phyloP scores from a whole-genome alignment of 2,888 invertebrate species.

The Diabrotica balteata region DNA sequence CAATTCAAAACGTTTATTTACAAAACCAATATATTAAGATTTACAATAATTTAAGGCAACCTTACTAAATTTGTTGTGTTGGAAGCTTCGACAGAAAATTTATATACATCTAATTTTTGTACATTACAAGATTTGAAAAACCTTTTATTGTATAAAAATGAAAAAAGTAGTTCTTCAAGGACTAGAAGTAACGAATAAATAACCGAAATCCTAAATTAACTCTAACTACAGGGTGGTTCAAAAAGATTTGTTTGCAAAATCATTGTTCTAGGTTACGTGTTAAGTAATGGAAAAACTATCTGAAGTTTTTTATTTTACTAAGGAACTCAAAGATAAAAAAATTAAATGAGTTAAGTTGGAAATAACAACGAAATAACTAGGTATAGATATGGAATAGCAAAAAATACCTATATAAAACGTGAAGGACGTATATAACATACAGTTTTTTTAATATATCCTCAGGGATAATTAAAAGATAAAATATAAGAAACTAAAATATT shows the following conservation, averaged over 20 bases:
- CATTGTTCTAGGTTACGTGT: no score
- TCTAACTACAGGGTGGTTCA: constrained; percentile 13
- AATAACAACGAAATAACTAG: no score
- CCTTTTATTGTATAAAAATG: constrained; percentile 29
- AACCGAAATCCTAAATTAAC: constrained; percentile 24
- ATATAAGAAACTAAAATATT: no score
- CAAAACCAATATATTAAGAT: constrained; percentile 53
- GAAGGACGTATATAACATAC: no score
- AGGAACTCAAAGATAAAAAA: no score
- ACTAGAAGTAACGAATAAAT: constrained; percentile 47
- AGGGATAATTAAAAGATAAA: no score
- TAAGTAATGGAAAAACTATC: no score
- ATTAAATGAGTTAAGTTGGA: no score
- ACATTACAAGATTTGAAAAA: constrained; percentile 35
- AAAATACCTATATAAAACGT: no score
- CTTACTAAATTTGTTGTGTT: constrained; percentile 31
- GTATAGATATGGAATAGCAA: no score
- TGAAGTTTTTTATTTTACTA: no score
- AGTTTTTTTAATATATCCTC: no score
- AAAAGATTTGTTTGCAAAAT: background rate
- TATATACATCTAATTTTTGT: constrained; percentile 35
- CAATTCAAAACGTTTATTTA: constrained; percentile 44
- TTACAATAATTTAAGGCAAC: constrained; percentile 53
- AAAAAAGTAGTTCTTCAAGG: constrained; percentile 32
- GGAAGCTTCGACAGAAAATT: constrained; percentile 33